A percentile compares a stretch with the other conserved stretches of the same genome.
Evolutionary conservation across 2,888 invertebrate species (phyloP).

Genomic region (Chymomyza amoena): DNA sequence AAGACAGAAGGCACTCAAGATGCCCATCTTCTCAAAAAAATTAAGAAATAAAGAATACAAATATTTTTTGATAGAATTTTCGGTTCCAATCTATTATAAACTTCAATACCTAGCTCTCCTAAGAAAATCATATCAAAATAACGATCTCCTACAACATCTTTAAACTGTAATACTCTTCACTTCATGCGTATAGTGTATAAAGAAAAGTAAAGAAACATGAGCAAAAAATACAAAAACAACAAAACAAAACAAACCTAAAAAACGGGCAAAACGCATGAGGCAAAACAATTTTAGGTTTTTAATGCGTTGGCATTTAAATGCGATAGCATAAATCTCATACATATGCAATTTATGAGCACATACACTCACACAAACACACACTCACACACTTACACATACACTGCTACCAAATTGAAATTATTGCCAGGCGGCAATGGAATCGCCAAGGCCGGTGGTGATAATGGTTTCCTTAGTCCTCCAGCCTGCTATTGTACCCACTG

Average conservation of each 20-base stretch:
- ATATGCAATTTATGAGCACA: conserved; percentile 63
- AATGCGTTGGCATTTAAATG: conserved; percentile 59
- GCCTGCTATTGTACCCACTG: not conserved
- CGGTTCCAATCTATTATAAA: too few species aligned
- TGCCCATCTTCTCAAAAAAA: too few species aligned
- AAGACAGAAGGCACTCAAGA: too few species aligned
- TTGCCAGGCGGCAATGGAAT: conserved; percentile 44
- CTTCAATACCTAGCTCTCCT: too few species aligned
- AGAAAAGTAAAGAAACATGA: conserved; percentile 4
- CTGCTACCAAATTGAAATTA: conserved; percentile 69
- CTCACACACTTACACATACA: conserved; percentile 8
- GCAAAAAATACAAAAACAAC: not conserved
- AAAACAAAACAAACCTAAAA: not conserved
- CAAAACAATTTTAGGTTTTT: conserved; percentile 39
- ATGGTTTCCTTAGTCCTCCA: not conserved
- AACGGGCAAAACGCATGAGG: conserved; percentile 43
- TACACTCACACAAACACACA: conserved; percentile 24
- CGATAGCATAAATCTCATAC: conserved; percentile 68
- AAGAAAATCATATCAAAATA: too few species aligned
- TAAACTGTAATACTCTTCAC: too few species aligned
- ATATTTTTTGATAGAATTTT: too few species aligned
- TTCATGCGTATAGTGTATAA: too few species aligned
- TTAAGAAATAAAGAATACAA: too few species aligned
- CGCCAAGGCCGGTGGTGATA: conserved; percentile 50
- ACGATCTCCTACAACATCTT: too few species aligned